Evolutionary conservation across 2,113 vertebrate genomes (phyloP), one percentile per base, ranked within the genome.

Genomic region (Malurus melanocephalus): DNA sequence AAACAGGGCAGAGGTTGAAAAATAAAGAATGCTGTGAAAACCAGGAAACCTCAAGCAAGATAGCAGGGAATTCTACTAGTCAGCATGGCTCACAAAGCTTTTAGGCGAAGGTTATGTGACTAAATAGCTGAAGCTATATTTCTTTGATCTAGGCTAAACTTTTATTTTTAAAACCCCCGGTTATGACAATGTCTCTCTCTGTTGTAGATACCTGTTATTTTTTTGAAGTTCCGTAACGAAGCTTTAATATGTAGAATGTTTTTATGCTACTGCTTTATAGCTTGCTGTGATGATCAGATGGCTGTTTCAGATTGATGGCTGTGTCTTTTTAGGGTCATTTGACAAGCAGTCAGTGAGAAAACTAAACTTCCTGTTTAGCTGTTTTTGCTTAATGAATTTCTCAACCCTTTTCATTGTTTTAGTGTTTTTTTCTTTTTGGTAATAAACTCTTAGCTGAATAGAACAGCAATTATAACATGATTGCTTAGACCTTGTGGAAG

Each of bases 401-500:
- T 92, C 53, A 77, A 80, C 69, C 13, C 43, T 35, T 83, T 91
- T 67, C 30, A 28, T 90, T 82, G 64, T 85, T 85, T 84, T 90
- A 75, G 46, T 79, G 67, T 18, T 82, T 86, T 84, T 62, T 62
- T 33, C 33, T 33, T 90, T 38, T 38, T 38, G 38, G 49, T 82
- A 51, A 55, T 78, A 65, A 94, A 57, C 35, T 66, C 79, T 87
- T 90, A 86, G 80, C 56, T 77, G 68, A 91, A 78, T 87, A 40
- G 45, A 93, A 72, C 83, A 80, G 64, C 80, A 93, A 80, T 93
- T 92, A 69, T 33, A 79, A 5, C 53, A 11, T 80, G 81, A 89
- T 93, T 94, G 62, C 53, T n/a, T 59, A 85, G 80, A 79, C 56
- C 59, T 80, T 0, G 2, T 68, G 64, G 46, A 88, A 84, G 26